These are phyloP conservation scores for Cephalopachus bancanus DNA, from an alignment of 2,797 vertebrate species.

Conservation along the genomic window DNA sequence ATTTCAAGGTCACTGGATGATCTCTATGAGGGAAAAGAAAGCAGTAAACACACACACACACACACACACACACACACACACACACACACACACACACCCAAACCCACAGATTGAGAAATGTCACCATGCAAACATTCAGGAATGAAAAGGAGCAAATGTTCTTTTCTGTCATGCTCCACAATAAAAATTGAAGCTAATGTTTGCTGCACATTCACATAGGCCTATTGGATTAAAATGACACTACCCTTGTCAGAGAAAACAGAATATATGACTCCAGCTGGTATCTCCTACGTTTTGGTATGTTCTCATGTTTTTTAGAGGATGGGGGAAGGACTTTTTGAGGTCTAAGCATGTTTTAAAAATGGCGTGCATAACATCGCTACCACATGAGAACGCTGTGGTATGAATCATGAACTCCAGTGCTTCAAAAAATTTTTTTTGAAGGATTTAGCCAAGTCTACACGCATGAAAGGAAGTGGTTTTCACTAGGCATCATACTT, in stretches of 20 bases:
- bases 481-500: slow-evolving; percentile 37
- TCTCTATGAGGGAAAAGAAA: slow-evolving; percentile 82
- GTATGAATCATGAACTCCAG: slow-evolving; percentile 58
- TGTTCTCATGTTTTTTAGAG: neutral
- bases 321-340: neutral
- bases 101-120: slow-evolving; percentile 75
- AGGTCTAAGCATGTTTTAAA: slow-evolving; percentile 61
- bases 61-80: neutral
- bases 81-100: neutral
- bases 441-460: slow-evolving; percentile 43
- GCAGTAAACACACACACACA: slow-evolving; percentile 65
- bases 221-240: neutral
- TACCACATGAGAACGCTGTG: slow-evolving; percentile 47
- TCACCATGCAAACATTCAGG: slow-evolving; percentile 76
- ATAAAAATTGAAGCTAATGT: slow-evolving; percentile 74
- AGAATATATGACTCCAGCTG: slow-evolving; percentile 20
- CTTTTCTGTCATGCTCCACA: slow-evolving; percentile 72
- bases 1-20: slow-evolving; percentile 90
- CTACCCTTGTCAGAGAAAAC: slow-evolving; percentile 71
- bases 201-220: slow-evolving; percentile 18
- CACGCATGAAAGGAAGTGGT: slow-evolving; percentile 59
- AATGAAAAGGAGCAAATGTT: slow-evolving; percentile 80
- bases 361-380: neutral
- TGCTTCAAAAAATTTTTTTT: neutral
- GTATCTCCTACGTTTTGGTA: neutral